phyloP scores from a whole-genome alignment of 2,888 invertebrate species.

The Meliscaeva auricollis region DNA sequence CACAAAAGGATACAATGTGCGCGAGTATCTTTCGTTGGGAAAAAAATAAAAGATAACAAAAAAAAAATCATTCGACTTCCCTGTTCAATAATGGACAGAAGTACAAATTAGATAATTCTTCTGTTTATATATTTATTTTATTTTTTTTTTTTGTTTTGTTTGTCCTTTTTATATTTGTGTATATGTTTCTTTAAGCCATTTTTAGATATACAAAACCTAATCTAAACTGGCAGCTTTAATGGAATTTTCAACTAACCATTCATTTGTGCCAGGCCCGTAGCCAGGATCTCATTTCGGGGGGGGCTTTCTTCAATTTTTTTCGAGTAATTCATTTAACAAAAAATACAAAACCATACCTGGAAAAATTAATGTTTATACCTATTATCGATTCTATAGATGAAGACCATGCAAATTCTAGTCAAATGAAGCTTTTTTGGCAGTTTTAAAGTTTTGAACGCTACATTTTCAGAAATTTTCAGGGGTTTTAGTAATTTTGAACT shows the following conservation, averaged over 20 bases:
- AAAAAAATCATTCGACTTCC: slow-evolving; percentile 18
- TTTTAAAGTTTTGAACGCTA: too few relatives aligned
- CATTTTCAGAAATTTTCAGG: too few relatives aligned
- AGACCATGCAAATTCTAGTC: too few relatives aligned
- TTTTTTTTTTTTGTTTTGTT: not conserved
- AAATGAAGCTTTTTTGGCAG: too few relatives aligned
- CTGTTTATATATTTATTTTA: not conserved
- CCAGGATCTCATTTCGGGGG: too few relatives aligned
- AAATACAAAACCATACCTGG: too few relatives aligned
- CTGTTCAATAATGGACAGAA: slow-evolving; percentile 64
- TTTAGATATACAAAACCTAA: slow-evolving; percentile 45
- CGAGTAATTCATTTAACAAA: too few relatives aligned
- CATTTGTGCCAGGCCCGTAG: too few relatives aligned
- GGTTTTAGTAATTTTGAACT: too few relatives aligned
- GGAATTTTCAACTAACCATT: slow-evolving; percentile 68
- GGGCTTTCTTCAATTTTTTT: too few relatives aligned
- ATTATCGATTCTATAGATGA: too few relatives aligned
- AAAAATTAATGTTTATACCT: too few relatives aligned
- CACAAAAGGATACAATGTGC: slow-evolving; percentile 26
- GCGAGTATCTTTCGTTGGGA: not conserved
- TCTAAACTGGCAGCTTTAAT: slow-evolving; percentile 66
- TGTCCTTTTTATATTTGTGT: not conserved
- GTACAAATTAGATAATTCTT: slow-evolving; percentile 51
- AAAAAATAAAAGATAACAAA: not conserved
- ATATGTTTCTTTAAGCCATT: slow-evolving; percentile 14